A percentile compares a stretch with the other conserved stretches of the same genome.
phyloP scores from a whole-genome alignment of 2,888 invertebrate species.

The Drosophila tripunctata region DNA sequence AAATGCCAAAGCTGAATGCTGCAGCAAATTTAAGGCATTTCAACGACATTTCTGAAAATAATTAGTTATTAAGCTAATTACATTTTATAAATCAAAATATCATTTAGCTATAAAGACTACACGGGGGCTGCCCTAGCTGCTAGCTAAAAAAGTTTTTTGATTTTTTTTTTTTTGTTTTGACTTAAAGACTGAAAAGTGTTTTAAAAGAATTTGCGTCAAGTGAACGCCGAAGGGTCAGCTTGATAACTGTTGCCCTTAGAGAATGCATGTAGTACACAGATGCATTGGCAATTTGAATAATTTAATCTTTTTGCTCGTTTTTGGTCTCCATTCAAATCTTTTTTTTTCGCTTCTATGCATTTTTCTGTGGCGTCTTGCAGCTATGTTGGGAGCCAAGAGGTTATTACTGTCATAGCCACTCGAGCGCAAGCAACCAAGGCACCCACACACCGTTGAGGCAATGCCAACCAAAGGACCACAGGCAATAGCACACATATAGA shows the following conservation, averaged over 20 bases:
- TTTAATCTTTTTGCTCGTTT: conserved; percentile 31
- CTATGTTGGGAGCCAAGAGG: conserved; percentile 68
- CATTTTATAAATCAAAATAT: too few species aligned
- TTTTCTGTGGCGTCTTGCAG: conserved; percentile 16
- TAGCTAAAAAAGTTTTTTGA: too few species aligned
- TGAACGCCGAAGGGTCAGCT: neutral
- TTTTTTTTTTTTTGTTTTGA: too few species aligned
- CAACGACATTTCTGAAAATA: too few species aligned
- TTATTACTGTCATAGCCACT: conserved; percentile 72
- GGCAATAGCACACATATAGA: conserved; percentile 11
- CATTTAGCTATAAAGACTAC: too few species aligned
- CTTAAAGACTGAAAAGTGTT: conserved; percentile 20
- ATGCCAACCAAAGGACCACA: conserved; percentile 5
- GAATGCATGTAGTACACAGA: conserved; percentile 25
- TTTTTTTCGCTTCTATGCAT: neutral
- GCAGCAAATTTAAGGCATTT: too few species aligned
- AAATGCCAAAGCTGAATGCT: too few species aligned
- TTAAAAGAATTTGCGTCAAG: conserved; percentile 17
- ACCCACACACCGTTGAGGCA: conserved; percentile 45
- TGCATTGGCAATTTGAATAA: conserved; percentile 66
- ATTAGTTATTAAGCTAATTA: too few species aligned
- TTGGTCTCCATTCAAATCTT: neutral
- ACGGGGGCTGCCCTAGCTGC: too few species aligned
- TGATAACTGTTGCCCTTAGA: conserved; percentile 18
- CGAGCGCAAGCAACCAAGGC: conserved; percentile 59